Evolutionary conservation across 1,140 invertebrate species (phyloP), one percentile per base, ranked within the genome.

Genomic region (Tribolium castaneum): DNA sequence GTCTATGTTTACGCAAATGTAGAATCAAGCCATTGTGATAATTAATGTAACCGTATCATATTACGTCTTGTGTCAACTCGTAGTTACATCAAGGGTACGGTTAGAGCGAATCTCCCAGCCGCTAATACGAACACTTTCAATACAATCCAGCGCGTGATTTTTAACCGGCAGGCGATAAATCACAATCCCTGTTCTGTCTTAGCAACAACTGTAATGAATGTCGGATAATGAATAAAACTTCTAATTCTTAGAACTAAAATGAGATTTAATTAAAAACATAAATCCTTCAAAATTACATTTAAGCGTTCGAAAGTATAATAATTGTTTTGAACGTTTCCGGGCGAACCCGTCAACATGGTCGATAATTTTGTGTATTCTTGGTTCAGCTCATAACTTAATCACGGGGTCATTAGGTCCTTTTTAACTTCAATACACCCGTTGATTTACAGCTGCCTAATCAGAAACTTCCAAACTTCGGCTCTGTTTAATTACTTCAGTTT

Each of bases 361-460:
- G 70, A 78, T 62, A 54, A 54, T 56, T 72, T 72, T 78, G 52
- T 71, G 34, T 72, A 78, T 74, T 71, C 49, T 72, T 35, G 49
- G 39, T 75, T 75, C 45, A 13, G 72, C 75, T 77, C 79, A 80
- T 81, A 82, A 81, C 82, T 79, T 80, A 81, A 82, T 82, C 80
- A 78, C 79, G 76, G 75, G 76, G 70, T 82, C 80, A 79, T 81
- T 82, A 82, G 76, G 75, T 73, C 72, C 78, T 76, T 80, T 82
- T 82, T 80, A 79, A 82, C 73, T 78, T 79, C 76, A 82, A 82
- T 81, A 79, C 80, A 74, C 19, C 35, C 34, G 39, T 76, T 82
- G 82, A 82, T 82, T 82, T 82, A 81, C 80, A 78, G 78, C 74
- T 77, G 77, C 77, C 80, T 80, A 82, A 82, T 82, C 82, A 80